phyloP scores from a whole-genome alignment of 1,140 invertebrate species.

The Chelonus insularis region DNA sequence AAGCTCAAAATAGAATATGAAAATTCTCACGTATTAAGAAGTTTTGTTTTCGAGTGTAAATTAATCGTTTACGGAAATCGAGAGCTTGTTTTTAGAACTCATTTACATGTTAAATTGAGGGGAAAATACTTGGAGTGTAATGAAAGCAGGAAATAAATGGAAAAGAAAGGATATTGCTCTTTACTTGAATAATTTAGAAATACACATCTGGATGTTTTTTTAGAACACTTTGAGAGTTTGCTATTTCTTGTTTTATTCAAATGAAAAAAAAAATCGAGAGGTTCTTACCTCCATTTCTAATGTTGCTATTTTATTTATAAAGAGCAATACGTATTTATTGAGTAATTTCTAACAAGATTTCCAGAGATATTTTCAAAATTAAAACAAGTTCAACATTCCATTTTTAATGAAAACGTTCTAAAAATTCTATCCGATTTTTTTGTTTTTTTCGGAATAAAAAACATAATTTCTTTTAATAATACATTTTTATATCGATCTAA shows the following conservation, averaged over 20 bases:
- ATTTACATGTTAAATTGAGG: constrained; percentile 55
- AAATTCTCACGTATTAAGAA: neutral
- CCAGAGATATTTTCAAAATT: too few relatives aligned
- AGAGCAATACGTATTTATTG: too few relatives aligned
- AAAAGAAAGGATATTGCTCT: neutral
- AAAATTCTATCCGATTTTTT: too few relatives aligned
- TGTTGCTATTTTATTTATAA: too few relatives aligned
- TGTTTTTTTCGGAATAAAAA: too few relatives aligned
- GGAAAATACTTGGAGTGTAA: constrained; percentile 35
- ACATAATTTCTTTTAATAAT: too few relatives aligned
- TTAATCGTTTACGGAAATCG: constrained; percentile 41
- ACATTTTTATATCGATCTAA: too few relatives aligned
- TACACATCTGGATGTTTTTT: neutral
- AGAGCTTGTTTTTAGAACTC: neutral
- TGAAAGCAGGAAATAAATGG: constrained; percentile 17
- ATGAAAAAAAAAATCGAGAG: too few relatives aligned
- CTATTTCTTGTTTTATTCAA: neutral
- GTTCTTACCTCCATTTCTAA: too few relatives aligned
- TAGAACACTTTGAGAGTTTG: constrained; percentile 28
- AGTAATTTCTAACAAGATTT: too few relatives aligned
- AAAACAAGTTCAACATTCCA: too few relatives aligned
- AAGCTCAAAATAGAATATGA: neutral
- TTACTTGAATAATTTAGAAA: constrained; percentile 4
- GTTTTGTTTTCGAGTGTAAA: constrained; percentile 3
- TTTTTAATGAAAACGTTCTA: too few relatives aligned